phyloP scores from a whole-genome alignment of 1,140 invertebrate species.

The Monochamus saltuarius region DNA sequence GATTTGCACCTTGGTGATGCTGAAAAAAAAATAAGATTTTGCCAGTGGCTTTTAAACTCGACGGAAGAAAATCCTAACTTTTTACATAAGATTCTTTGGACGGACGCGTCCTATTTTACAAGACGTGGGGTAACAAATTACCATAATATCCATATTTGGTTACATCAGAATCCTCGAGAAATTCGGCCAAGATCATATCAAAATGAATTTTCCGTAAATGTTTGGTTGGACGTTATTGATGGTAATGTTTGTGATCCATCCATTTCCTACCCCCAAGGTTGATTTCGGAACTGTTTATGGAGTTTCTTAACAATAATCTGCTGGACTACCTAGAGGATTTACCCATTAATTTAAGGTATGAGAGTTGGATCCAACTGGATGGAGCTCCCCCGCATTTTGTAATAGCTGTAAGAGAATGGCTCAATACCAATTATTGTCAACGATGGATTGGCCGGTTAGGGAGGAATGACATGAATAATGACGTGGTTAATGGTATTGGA shows the following conservation, averaged over 20 bases:
- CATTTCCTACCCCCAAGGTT: constrained; percentile 7
- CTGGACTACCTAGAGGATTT: not conserved
- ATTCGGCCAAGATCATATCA: constrained; percentile 4
- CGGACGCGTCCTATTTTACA: constrained; percentile 3
- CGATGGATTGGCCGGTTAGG: constrained; percentile 3
- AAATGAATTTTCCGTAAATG: constrained; percentile 14
- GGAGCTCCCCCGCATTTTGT: no score
- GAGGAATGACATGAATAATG: not conserved
- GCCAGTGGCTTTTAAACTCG: constrained; percentile 9
- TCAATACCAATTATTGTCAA: no score
- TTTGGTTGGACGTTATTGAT: constrained; percentile 7
- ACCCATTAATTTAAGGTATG: not conserved
- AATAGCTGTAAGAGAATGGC: no score
- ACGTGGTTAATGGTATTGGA: constrained; percentile 9
- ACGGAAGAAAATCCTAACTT: constrained; percentile 12
- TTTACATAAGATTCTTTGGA: constrained; percentile 15
- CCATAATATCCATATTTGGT: constrained; percentile 11
- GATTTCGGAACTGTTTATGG: constrained; percentile 10
- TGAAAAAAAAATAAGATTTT: not conserved
- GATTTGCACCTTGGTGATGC: no score
- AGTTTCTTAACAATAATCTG: constrained; percentile 10
- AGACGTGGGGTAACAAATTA: constrained; percentile 11
- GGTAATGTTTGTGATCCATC: constrained; percentile 17
- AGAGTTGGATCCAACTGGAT: no score
- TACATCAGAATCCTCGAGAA: not conserved